Percentiles rank a stretch among this genome's conserved stretches.
Conservation (phyloP, 1,140 invertebrate species). For the Psix sp. region DNA sequence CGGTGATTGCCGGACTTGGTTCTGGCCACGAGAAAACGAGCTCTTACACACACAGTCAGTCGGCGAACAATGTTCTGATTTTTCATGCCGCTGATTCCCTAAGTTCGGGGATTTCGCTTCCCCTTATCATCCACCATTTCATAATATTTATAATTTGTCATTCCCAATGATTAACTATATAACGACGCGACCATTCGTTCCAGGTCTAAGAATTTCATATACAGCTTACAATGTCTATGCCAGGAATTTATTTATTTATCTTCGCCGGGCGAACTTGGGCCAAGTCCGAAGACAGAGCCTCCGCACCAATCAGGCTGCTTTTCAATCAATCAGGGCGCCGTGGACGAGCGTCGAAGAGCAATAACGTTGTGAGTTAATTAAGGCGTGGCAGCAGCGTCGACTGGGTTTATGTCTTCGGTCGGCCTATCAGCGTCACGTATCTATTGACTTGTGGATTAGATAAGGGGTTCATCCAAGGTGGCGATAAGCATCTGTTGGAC, state of each 20-base stretch:
- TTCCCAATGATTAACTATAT: conserved; percentile 25
- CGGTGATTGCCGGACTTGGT: conserved; percentile 63
- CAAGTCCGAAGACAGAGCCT: background rate
- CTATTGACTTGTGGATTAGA: conserved; percentile 72
- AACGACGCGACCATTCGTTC: conserved; percentile 2
- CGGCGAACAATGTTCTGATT: conserved; percentile 65
- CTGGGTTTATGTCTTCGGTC: conserved; percentile 63
- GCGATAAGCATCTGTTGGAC: conserved; percentile 68
- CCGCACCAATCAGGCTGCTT: conserved; percentile 24
- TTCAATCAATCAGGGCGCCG: conserved; percentile 42
- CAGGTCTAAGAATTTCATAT: too few species aligned
- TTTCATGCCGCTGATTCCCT: conserved; percentile 63
- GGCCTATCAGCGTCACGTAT: conserved; percentile 58
- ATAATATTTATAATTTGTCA: conserved; percentile 67
- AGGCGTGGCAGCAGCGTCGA: conserved; percentile 69
- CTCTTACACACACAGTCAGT: conserved; percentile 57
- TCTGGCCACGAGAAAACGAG: conserved; percentile 57
- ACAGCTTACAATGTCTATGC: background rate
- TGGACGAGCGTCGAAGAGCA: conserved; percentile 56
- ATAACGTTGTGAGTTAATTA: conserved; percentile 70
- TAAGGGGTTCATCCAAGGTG: conserved; percentile 64
- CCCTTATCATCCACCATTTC: conserved; percentile 28
- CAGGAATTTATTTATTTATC: conserved; percentile 44
- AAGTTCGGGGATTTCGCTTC: conserved; percentile 31
- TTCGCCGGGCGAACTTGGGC: too few species aligned